These are phyloP conservation scores for Cotesia typhae DNA, from an alignment of 1,140 invertebrate genomes.

Conservation along the genomic window DNA sequence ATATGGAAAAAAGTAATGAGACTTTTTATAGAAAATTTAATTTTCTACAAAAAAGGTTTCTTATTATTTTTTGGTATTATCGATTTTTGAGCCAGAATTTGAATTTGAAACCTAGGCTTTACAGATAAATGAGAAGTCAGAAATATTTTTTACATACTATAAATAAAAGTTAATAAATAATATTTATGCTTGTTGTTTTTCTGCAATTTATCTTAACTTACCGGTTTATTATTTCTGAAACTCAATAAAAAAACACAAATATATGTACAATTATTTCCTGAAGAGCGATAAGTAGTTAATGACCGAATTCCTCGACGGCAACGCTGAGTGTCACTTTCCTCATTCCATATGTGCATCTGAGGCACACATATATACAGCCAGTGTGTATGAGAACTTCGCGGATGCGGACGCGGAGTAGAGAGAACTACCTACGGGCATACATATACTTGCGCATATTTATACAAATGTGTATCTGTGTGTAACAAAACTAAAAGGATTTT, in stretches of 20 bases:
- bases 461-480: background rate
- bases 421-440: slow-evolving; percentile 15
- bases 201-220: too few species aligned
- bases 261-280: background rate
- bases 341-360: slow-evolving; percentile 46
- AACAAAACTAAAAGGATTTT: slow-evolving; percentile 14
- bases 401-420: slow-evolving; percentile 17
- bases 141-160: too few species aligned
- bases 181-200: too few species aligned
- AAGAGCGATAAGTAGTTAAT: slow-evolving; percentile 27
- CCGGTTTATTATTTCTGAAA: too few species aligned
- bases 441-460: slow-evolving; percentile 6
- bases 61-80: too few species aligned
- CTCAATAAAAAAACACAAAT: background rate
- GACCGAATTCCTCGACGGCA: slow-evolving; percentile 25
- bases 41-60: too few species aligned
- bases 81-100: too few species aligned
- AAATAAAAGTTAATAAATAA: too few species aligned
- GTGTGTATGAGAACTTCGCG: background rate
- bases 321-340: slow-evolving; percentile 57
- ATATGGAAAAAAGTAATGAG: too few species aligned
- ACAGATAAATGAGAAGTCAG: too few species aligned
- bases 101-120: too few species aligned
- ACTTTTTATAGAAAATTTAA: too few species aligned
- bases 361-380: background rate